Evolutionary conservation across 2,888 invertebrate genomes (phyloP), one percentile per base, ranked within the genome.

Genomic region (Mellilla xanthometata): DNA sequence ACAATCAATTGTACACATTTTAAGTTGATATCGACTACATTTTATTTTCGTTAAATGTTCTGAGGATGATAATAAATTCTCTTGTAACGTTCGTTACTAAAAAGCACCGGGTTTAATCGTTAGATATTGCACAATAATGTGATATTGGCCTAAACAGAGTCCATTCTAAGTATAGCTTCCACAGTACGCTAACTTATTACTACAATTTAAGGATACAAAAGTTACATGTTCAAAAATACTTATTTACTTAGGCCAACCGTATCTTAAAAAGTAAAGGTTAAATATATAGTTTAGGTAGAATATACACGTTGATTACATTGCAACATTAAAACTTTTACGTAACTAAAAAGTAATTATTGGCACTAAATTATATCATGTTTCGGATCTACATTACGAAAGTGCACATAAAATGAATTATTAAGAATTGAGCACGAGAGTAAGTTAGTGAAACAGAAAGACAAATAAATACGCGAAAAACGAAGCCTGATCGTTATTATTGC

Each of bases 161-260:
- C 51, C 52, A 48, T 19, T 19, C 40, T 41, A 38, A 46, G 29
- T 41, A 36, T 38, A 51, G 56, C 38, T 47, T 64, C 54, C 57
- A 48, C 38, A 39, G 27, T 43, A 51, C 27, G 45, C 50, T 51
- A 60, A 52, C 60, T 53, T 60, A 62, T 58, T 54, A 62, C 42
- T 48, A 52, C 58, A 62, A 60, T 65, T 65, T 72, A 76, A 65
- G 51, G 72, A 74, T 70, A 69, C 68, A 62, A 67, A 69, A 64
- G 60, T 45, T 58, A 51, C 42, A 61, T 56, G 56, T 65, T 59
- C 55, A 55, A 82, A 48, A 81, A 79, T 78, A 79, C 76, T 77
- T 73, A 71, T 75, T 77, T 75, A 78, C 76, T 84, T 87, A 88
- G 87, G 87, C 87, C 87, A 85, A 83, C 76, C 68, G 68, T 74